Evolutionary conservation across 2,888 invertebrate genomes (phyloP).

Genomic region (Papilio gigon): DNA sequence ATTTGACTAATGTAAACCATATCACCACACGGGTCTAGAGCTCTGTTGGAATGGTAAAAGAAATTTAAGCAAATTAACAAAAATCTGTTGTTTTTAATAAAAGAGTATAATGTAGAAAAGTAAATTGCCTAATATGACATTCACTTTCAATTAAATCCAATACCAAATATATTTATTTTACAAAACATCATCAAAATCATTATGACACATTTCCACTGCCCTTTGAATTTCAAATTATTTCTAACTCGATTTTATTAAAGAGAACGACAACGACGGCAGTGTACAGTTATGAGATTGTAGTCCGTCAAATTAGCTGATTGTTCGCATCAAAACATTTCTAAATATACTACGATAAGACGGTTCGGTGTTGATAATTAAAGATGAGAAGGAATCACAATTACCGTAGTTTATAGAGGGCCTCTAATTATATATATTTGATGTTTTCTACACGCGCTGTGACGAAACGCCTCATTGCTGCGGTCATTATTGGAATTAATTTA

Average conservation of each 20-base stretch:
- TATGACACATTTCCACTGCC: conserved; percentile 9
- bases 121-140: background rate
- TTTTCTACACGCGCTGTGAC: conserved; percentile 79
- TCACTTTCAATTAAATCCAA: background rate
- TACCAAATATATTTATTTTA: conserved; percentile 13
- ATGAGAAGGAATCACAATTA: conserved; percentile 76
- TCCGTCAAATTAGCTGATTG: conserved; percentile 19
- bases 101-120: too few relatives aligned
- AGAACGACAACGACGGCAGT: too few relatives aligned
- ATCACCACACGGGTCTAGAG: too few relatives aligned
- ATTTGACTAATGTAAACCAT: too few relatives aligned
- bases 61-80: too few relatives aligned
- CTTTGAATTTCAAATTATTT: conserved; percentile 1
- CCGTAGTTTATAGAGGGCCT: conserved; percentile 79
- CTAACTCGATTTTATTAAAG: background rate
- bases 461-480: conserved; percentile 74
- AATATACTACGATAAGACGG: conserved; percentile 59
- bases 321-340: conserved; percentile 51
- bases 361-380: conserved; percentile 78
- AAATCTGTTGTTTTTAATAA: too few relatives aligned
- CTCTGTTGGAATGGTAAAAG: too few relatives aligned
- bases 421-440: conserved; percentile 81
- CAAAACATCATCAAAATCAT: conserved; percentile 8
- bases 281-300: too few relatives aligned
- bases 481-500: conserved; percentile 82